Base-by-base conservation (phyloP, 2,113 vertebrate species). In the Trinectes maculatus region DNA sequence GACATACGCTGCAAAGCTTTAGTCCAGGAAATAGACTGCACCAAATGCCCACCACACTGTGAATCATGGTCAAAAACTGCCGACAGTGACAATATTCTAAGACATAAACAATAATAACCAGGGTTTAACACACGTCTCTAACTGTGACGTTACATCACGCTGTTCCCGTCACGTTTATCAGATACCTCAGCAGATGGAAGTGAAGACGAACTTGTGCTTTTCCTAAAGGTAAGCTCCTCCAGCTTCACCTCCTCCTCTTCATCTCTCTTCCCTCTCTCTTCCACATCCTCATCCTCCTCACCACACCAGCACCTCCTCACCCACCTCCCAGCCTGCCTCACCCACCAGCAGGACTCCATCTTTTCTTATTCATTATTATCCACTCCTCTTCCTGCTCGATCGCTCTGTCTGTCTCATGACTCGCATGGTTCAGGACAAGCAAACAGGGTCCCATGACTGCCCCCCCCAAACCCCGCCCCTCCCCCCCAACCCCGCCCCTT, bases 361-460 rank as follows among this genome's bases (percentile, higher is more conserved):
- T 76, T 74, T 6, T 57, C 48, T 44, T 26, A 13, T 3, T 37
- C 69, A 62, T 25, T 51, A 9, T 11, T 5, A 3, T 37, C 40
- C 16, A 11, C 24, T 18, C 26, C 44, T 43, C 58, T 16, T 40
- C 34, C 12, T 56, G 63, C 29, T 40, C 48, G 51, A 25, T 39
- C 49, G 36, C 51, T 93, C 89, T 47, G 54, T 16, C n/a, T 4
- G 22, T 46, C 72, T 94, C 93, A 89, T 94, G 94, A 95, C 89
- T 93, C 1, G 22, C 91, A 90, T 79, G 86, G 88, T 91, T 87
- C 85, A 71, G 77, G 82, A 84, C 28, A 71, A 82, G 75, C 67
- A 84, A 82, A 83, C 91, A 86, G 59, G 62, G 89, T 91, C 94
- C 82, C 92, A 90, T 96, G 94, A 96, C 92, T 9, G 34, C 46